Conservation (phyloP, 2,113 vertebrate genomes). For the Ceuthmochares aereus region DNA sequence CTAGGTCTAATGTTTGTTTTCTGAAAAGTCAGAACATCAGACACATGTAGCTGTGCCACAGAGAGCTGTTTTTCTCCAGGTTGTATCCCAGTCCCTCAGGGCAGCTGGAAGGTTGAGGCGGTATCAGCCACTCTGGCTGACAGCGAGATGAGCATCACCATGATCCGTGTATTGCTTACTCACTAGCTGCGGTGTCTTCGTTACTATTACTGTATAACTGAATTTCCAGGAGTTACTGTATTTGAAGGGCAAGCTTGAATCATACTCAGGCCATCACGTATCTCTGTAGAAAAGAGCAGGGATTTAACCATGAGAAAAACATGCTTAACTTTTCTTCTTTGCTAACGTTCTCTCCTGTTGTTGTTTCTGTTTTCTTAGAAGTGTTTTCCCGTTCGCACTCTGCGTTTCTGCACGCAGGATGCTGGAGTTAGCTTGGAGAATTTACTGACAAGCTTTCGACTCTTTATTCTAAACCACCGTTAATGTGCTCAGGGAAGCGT, state of each 20-base stretch:
- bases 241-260: neutral
- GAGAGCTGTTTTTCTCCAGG: neutral
- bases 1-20: neutral
- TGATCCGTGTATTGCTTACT: neutral
- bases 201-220: neutral
- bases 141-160: neutral
- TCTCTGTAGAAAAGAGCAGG: neutral
- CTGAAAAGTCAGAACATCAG: neutral
- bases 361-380: neutral
- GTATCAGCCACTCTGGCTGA: fast-evolving
- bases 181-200: neutral
- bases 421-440: neutral
- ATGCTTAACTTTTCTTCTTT: neutral
- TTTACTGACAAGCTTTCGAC: neutral
- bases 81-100: neutral
- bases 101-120: neutral
- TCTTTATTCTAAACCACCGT: neutral
- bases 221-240: neutral
- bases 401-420: neutral
- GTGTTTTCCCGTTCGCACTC: neutral
- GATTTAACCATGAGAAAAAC: neutral
- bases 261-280: neutral
- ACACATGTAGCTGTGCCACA: neutral
- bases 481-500: neutral
- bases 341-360: neutral